Evolutionary conservation across 2,113 vertebrate species (phyloP).

Genomic region (Callorhinus ursinus): DNA sequence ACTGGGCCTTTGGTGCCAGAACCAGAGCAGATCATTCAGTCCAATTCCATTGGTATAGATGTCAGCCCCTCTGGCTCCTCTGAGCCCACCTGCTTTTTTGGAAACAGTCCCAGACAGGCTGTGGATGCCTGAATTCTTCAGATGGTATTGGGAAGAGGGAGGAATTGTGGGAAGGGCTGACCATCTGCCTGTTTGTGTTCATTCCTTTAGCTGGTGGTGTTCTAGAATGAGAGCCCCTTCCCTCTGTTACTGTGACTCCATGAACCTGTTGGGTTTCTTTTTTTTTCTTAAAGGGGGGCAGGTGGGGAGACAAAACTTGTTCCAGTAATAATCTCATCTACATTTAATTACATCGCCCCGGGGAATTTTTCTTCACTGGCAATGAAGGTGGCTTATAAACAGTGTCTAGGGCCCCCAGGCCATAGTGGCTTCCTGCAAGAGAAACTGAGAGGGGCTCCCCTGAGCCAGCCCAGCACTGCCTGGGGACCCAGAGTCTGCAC

Average conservation of each 20-base stretch:
- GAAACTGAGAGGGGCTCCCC: conserved; percentile 12
- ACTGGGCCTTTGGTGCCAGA: background rate
- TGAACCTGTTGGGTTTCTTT: background rate
- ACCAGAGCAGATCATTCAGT: background rate
- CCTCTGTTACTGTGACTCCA: rapidly evolving
- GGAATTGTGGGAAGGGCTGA: background rate
- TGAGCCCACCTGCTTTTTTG: background rate
- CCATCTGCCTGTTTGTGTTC: background rate
- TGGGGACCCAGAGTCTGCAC: background rate
- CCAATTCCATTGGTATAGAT: background rate
- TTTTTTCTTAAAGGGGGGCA: background rate
- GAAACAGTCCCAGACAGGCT: background rate
- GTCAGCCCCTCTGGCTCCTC: background rate
- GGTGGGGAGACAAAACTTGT: background rate
- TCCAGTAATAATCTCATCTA: conserved; percentile 23
- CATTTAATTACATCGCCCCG: background rate
- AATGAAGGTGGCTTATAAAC: conserved; percentile 47
- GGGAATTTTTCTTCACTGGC: conserved; percentile 15
- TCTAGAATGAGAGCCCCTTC: background rate
- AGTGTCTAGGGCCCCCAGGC: background rate
- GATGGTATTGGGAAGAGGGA: too few relatives aligned
- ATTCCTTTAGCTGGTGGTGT: too few relatives aligned
- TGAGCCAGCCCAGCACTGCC: background rate
- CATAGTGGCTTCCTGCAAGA: conserved; percentile 42
- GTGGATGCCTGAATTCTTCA: background rate